Base-by-base conservation (phyloP, 2,888 invertebrate genomes). In the Drosophila colorata region DNA sequence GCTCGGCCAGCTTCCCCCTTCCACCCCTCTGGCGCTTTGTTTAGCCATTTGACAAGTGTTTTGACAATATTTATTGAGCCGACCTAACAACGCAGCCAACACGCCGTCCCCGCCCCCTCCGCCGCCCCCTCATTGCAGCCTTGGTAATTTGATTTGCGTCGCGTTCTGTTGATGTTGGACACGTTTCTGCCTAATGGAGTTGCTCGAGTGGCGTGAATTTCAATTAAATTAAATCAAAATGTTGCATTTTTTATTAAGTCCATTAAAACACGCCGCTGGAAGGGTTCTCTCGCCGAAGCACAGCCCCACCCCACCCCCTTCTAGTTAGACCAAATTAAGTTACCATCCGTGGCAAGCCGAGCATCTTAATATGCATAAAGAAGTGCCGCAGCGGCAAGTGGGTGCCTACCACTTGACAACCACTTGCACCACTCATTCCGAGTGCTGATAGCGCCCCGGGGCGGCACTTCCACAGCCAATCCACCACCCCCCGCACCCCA, bases 141-240 rank as follows among this genome's bases (percentile, higher is more conserved):
- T 33, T 72, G 73, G 85, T 90, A 90, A 89, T 88, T 89, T 87
- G 88, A 90, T 90, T 89, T 90, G 80, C 60, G 63, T 63, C 53
- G 63, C 59, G 68, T 60, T 63, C 74, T 43, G 68, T 65, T 72
- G 76, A 68, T 60, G 77, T 70, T 78, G 90, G 90, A 90, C 90
- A 90, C 90, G 90, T 91, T 91, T 90, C 83, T 77, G 89, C 90
- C 82, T 90, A 90, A 90, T 90, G 91, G 90, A 91, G 89, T 90
- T 90, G 90, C 83, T 90, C 81, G 91, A 90, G 90, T 90, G 83
- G 90, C 90, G 91, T 90, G 90, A 91, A 90, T 90, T 87, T 82
- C 88, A 90, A 90, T 90, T 89, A 87, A 91, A 90, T 90, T 90
- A 87, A 89, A 89, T 89, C 86, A 87, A 86, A 89, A 84, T 87